A percentile compares a stretch with the other conserved stretches of the same genome.
phyloP scores from a whole-genome alignment of 1,140 invertebrate species.

The Microplitis demolitor region DNA sequence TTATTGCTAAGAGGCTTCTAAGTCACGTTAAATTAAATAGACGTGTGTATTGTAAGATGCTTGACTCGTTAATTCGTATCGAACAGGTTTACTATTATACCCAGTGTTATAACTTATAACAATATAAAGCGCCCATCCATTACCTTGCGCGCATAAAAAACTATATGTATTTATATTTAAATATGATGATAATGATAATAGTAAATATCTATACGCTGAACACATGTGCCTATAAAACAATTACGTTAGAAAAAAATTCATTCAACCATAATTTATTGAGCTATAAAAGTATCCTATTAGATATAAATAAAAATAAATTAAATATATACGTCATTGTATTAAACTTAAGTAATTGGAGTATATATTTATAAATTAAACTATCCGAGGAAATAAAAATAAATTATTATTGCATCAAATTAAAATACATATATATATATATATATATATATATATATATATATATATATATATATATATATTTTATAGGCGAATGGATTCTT shows the following conservation, averaged over 20 bases:
- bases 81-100: background rate
- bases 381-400: background rate
- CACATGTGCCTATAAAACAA: too few species aligned
- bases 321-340: too few species aligned
- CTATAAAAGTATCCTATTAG: too few species aligned
- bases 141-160: background rate
- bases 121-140: background rate
- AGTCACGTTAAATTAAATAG: conserved; percentile 45
- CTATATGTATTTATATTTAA: background rate
- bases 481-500: conserved; percentile 4
- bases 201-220: too few species aligned
- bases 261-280: too few species aligned
- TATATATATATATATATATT: background rate
- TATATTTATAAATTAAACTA: background rate
- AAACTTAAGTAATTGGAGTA: too few species aligned
- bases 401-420: background rate
- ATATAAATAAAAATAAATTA: too few species aligned
- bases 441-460: background rate
- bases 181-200: too few species aligned
- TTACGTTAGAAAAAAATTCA: too few species aligned
- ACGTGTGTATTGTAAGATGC: background rate
- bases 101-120: background rate
- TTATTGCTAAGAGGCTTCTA: conserved; percentile 48
- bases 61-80: background rate
- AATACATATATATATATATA: background rate